A percentile compares a stretch with the other conserved stretches of the same genome.
Conservation (phyloP, 2,888 invertebrate genomes). For the Hylaea fasciaria region DNA sequence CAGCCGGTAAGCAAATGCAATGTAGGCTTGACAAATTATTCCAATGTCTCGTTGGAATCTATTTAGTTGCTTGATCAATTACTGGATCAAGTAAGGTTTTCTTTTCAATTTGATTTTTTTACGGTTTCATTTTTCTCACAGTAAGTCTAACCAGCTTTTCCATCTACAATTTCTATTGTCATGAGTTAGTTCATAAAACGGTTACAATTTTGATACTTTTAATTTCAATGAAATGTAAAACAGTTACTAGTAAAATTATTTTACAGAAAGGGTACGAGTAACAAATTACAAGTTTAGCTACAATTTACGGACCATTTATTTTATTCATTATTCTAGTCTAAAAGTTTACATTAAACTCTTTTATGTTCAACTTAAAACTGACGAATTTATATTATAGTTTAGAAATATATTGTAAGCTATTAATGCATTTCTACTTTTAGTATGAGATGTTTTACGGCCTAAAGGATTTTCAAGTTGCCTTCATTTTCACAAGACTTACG, state of each 20-base stretch:
- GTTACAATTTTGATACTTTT: no score
- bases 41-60: slow-evolving; percentile 3
- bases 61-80: neutral
- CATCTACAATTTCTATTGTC: no score
- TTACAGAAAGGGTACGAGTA: neutral
- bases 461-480: neutral
- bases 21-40: neutral
- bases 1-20: neutral
- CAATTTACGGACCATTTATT: neutral
- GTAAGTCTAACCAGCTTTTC: no score
- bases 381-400: neutral
- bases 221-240: no score
- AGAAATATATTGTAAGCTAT: no score
- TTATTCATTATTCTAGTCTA: neutral
- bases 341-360: no score
- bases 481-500: slow-evolving; percentile 24
- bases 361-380: no score
- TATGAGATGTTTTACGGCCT: slow-evolving; percentile 1
- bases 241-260: no score
- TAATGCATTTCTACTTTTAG: no score
- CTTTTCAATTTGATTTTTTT: neutral
- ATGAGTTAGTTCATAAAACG: no score
- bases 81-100: neutral
- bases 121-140: no score
- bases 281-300: slow-evolving; percentile 11